phyloP scores from a whole-genome alignment of 2,888 invertebrate species.

The Branchipolynoe longqiensis region DNA sequence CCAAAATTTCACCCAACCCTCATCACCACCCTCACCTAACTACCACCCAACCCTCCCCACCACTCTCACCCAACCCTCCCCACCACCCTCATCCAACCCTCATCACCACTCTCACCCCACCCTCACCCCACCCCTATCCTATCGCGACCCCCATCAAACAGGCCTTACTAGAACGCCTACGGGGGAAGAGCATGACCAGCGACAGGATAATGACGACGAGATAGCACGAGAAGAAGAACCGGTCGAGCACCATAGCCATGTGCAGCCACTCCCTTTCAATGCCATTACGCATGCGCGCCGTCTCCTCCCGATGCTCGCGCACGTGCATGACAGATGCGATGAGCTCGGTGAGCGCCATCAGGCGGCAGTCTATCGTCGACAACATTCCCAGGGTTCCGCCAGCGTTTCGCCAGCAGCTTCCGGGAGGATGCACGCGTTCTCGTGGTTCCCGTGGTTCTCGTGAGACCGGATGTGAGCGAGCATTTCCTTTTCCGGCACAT shows the following conservation, averaged over 20 bases:
- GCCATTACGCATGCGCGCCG: not conserved
- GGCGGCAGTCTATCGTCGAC: constrained; percentile 12
- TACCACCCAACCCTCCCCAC: too few relatives aligned
- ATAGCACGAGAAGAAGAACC: constrained; percentile 50
- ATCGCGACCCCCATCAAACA: not conserved
- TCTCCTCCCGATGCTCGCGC: constrained; percentile 5
- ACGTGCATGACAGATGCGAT: not conserved
- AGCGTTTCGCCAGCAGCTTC: not conserved
- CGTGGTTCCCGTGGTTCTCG: not conserved
- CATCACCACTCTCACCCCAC: too few relatives aligned
- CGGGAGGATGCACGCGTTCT: not conserved
- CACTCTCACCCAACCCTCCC: too few relatives aligned
- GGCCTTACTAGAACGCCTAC: constrained; percentile 5
- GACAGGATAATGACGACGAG: constrained; percentile 43
- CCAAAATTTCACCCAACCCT: too few relatives aligned
- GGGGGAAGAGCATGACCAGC: constrained; percentile 39
- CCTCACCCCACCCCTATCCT: too few relatives aligned
- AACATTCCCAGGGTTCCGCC: not conserved
- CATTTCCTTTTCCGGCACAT: constrained; percentile 11
- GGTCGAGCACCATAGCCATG: constrained; percentile 45
- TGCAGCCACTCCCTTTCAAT: constrained; percentile 51
- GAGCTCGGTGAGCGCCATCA: constrained; percentile 9
- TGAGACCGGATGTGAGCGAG: not conserved
- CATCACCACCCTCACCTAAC: too few relatives aligned
- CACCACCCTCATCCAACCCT: too few relatives aligned